Conservation (phyloP, 1,140 invertebrate species). For the Drosophila murphyi region DNA sequence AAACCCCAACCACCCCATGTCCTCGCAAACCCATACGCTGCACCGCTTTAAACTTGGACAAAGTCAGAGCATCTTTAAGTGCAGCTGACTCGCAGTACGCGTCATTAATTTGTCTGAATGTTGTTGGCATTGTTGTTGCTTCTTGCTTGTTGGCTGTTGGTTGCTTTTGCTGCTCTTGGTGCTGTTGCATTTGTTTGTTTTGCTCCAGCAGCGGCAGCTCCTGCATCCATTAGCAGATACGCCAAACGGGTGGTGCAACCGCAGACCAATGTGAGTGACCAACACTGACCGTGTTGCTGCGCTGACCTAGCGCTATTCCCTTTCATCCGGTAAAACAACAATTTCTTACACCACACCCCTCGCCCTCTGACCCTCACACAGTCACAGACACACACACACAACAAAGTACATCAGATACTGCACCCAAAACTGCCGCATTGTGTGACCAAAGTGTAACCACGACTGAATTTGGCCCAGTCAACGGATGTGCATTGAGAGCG, state of each 20-base stretch:
- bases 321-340: constrained; percentile 24
- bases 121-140: constrained; percentile 28
- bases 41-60: constrained; percentile 34
- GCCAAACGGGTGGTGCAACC: constrained; percentile 51
- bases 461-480: neutral
- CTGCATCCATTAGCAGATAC: constrained; percentile 54
- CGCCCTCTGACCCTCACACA: neutral
- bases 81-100: constrained; percentile 36
- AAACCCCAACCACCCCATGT: neutral
- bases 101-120: constrained; percentile 72
- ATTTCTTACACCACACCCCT: neutral
- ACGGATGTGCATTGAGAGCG: constrained; percentile 68
- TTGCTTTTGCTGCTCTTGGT: constrained; percentile 12
- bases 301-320: constrained; percentile 20
- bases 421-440: constrained; percentile 59
- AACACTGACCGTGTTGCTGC: constrained; percentile 5
- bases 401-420: neutral
- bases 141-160: neutral
- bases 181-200: constrained; percentile 27
- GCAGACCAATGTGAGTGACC: constrained; percentile 58
- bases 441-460: constrained; percentile 69
- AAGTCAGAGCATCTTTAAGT: constrained; percentile 52
- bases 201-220: constrained; percentile 2
- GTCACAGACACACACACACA: neutral
- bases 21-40: neutral